Base-by-base conservation (phyloP, 2,888 invertebrate species). In the Catocala nupta region DNA sequence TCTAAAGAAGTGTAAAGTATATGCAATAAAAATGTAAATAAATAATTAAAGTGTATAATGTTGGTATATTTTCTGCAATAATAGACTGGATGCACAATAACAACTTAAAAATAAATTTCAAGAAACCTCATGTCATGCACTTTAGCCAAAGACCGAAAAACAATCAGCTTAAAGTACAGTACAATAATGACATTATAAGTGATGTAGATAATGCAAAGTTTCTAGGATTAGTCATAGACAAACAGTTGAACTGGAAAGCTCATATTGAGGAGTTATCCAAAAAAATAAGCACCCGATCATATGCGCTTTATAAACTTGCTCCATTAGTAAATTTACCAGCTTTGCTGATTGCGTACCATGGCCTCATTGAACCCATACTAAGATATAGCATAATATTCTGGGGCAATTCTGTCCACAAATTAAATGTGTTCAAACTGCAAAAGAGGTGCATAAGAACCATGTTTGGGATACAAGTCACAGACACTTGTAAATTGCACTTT, bases 121-220 rank as follows among this genome's bases (percentile, higher is more conserved):
- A 7, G 2, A 54, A 54, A 54, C 45, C 54, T 44, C 13, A 44
- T 10, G n/a, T 54, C 10, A 54, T 54, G 54, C 44, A 54, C 8
- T 54, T 54, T 45, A 54, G 25, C n/a, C 44, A 44, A 25, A 44
- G 44, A 44, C 44, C 33, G 5, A 10, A n/a, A 16, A 5, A 16
- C 1, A 16, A 33, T 33, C 7, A 44, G 3, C n/a, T 54, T n/a
- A 54, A 43, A 1, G 16, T 54, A 33, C 16, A 16, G 9, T 44
- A 44, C 33, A 44, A 44, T 11, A 54, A 44, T 5, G 3, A 44
- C 5, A 25, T 33, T 9, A 25, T 54, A n/a, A 10, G 25, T 8
- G 44, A 44, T 11, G 43, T 54, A 12, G 16, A 54, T n/a, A 33
- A 16, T 33, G 11, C 33, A n/a, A 54, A 54, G 43, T 54, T 54